These are phyloP conservation scores for Leguminivora glycinivorella DNA, from an alignment of 1,140 invertebrate genomes.

Conservation along the genomic window DNA sequence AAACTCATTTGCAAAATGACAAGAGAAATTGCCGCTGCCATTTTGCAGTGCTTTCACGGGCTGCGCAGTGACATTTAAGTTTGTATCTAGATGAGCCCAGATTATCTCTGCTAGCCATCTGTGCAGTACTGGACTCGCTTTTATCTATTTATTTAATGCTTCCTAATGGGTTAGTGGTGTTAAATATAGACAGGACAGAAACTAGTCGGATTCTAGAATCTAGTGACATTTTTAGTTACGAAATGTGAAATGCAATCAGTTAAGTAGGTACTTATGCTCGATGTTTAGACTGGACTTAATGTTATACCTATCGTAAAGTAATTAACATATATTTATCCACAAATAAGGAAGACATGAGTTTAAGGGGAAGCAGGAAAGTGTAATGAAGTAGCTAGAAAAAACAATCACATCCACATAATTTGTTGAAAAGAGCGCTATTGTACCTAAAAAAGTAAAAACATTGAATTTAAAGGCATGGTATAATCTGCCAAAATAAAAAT, in stretches of 20 bases:
- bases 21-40: slow-evolving; percentile 63
- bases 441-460: no score
- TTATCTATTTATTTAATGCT: slow-evolving; percentile 53
- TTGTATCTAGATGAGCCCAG: slow-evolving; percentile 62
- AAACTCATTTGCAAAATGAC: slow-evolving; percentile 71
- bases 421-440: no score
- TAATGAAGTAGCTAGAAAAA: no score
- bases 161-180: slow-evolving; percentile 40
- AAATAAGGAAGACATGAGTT: no score
- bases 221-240: not conserved
- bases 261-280: no score
- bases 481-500: no score
- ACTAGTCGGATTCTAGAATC: slow-evolving; percentile 35
- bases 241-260: not conserved
- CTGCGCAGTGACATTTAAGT: slow-evolving; percentile 56
- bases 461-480: no score
- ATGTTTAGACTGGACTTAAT: no score
- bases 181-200: slow-evolving; percentile 12
- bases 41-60: slow-evolving; percentile 58
- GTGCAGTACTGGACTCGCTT: slow-evolving; percentile 45
- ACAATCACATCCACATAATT: no score
- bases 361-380: no score
- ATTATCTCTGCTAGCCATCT: slow-evolving; percentile 58
- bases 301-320: no score
- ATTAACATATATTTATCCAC: no score